A percentile compares a stretch with the other conserved stretches of the same genome.
Evolutionary conservation across 2,113 vertebrate genomes (phyloP).

Genomic region (Mesembrinibis cayennensis): DNA sequence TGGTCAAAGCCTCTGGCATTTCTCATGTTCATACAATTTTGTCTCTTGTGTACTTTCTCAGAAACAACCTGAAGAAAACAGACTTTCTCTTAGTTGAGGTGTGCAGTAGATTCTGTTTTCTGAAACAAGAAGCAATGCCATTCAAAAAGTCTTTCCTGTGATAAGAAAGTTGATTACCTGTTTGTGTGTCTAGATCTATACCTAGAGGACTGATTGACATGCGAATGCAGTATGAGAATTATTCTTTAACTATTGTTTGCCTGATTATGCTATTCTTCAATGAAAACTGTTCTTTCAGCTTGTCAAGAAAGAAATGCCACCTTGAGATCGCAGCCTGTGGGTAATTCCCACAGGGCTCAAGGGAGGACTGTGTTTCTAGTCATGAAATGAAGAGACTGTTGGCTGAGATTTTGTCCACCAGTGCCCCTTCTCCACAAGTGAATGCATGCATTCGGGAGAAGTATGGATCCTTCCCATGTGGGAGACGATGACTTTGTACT

Average conservation of each 20-base stretch:
- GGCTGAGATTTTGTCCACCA: neutral
- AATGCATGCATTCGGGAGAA: neutral
- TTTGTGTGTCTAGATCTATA: neutral
- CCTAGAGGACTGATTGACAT: neutral
- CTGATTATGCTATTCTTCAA: neutral
- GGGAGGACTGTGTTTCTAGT: neutral
- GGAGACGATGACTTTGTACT: neutral
- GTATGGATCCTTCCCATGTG: neutral
- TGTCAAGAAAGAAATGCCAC: neutral
- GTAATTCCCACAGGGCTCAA: neutral
- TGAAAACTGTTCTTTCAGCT: neutral
- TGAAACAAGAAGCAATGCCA: neutral
- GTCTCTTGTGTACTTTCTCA: neutral
- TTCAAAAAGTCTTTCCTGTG: neutral
- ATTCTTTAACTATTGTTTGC: neutral
- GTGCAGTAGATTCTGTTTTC: neutral
- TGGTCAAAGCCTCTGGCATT: neutral
- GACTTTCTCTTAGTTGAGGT: slow-evolving; percentile 14
- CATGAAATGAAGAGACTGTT: neutral
- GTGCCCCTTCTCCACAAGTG: neutral
- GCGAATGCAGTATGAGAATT: neutral
- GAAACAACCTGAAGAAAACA: slow-evolving; percentile 3
- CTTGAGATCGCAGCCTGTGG: neutral
- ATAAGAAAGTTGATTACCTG: neutral
- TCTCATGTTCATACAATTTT: neutral